Percentiles rank a stretch among this genome's conserved stretches.
Evolutionary conservation across 2,888 invertebrate genomes (phyloP).

Genomic region (Drosophila infuscata): DNA sequence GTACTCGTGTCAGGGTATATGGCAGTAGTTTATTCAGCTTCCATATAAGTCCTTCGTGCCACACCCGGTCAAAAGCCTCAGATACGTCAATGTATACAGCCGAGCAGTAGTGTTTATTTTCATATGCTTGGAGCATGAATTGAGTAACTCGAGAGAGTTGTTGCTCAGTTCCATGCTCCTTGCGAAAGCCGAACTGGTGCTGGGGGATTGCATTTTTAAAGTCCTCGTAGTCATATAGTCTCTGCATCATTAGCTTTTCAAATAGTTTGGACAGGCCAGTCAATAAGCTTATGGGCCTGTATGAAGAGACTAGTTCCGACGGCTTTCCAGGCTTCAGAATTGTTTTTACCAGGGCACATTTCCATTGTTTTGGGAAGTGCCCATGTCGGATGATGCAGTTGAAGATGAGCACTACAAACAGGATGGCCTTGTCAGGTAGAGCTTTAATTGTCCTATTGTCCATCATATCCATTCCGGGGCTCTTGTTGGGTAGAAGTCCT

Average conservation of each 20-base stretch:
- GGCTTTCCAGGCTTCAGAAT: not conserved
- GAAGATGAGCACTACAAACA: not conserved
- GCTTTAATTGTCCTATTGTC: no score
- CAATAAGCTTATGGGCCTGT: not conserved
- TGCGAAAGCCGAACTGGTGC: not conserved
- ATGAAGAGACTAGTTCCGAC: not conserved
- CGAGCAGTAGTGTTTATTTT: not conserved
- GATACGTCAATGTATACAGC: not conserved
- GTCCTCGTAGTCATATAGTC: not conserved
- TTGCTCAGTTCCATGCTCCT: slow-evolving; percentile 2
- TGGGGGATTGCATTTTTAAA: not conserved
- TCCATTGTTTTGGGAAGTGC: not conserved
- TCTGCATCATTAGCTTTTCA: not conserved
- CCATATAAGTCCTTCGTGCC: not conserved
- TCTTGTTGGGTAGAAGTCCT: no score
- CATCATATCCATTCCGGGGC: no score
- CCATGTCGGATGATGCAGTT: not conserved
- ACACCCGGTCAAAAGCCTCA: not conserved
- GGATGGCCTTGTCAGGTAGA: no score
- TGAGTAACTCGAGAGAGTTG: not conserved
- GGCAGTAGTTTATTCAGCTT: not conserved
- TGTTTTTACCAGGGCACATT: not conserved
- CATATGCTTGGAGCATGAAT: not conserved
- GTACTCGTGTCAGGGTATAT: not conserved
- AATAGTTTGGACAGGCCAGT: not conserved